Base-by-base conservation (phyloP, 2,113 vertebrate genomes). In the Anguilla japonica region DNA sequence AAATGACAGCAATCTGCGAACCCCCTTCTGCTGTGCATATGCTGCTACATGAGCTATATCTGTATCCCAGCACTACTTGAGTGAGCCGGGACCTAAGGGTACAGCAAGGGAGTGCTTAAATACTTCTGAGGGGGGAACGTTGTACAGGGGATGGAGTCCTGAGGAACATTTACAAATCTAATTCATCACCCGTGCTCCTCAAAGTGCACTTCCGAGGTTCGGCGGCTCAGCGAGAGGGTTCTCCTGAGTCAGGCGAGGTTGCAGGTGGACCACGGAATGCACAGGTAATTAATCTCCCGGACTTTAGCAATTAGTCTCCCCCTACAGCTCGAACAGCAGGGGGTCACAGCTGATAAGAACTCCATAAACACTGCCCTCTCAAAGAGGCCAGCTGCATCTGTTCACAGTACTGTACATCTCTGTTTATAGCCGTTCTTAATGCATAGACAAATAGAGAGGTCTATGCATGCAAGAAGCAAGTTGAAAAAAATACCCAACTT, bases 331-430 rank as follows among this genome's bases (percentile, higher is more conserved):
- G 71, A 13, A 9, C 71, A 75, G 20, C 71, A 75, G 71, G n/a
- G 71, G 71, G 71, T 75, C 71, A 75, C 71, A 75, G 71, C 71
- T 75, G 71, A 75, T 22, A 34, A n/a, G 71, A 75, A 34, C 71
- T 75, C 71, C 71, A 13, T 75, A 75, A 75, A 75, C 71, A 75
- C 26, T 3, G n/a, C 71, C 34, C 9, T 11, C 71, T 75, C 71
- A 13, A 9, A 3, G n/a, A 75, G 71, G 5, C 22, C 60, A 67
- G 20, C 60, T 67, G 60, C 2, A 22, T 67, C 20, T 67, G 60
- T 67, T 75, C 71, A 75, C n/a, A 75, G 71, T 34, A 13, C 71
- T 20, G 26, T 29, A 75, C 29, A 34, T 75, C 71, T 75, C 26
- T 75, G 71, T 75, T 75, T n/a, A n/a, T n/a, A 20, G 13, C 26